Evolutionary conservation across 2,113 vertebrate genomes (phyloP).

Genomic region (Sylvia atricapilla): DNA sequence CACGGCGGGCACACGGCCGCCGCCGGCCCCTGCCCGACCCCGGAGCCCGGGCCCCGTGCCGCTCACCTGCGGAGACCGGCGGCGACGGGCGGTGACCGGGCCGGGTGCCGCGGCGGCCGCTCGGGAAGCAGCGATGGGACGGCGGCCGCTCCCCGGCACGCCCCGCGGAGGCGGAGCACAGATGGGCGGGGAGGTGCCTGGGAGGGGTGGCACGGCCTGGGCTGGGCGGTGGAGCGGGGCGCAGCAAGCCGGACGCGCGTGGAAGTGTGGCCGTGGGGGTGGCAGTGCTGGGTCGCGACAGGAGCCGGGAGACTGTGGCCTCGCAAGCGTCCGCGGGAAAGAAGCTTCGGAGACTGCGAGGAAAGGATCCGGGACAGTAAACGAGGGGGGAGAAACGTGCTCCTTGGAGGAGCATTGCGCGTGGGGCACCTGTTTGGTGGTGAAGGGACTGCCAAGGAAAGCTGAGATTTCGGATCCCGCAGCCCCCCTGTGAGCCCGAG

Average conservation of each 20-base stretch:
- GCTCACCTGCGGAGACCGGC: neutral
- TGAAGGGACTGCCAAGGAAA: neutral
- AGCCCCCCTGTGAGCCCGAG: neutral
- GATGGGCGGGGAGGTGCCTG: neutral
- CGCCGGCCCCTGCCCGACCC: neutral
- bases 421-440: neutral
- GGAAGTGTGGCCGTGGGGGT: too few species aligned
- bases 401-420: accelerated
- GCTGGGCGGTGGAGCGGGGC: neutral
- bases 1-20: neutral
- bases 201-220: neutral
- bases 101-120: neutral
- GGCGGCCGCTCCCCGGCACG: neutral
- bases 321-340: too few species aligned
- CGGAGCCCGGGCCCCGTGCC: neutral
- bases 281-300: neutral
- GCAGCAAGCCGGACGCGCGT: accelerated
- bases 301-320: too few species aligned
- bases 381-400: too few species aligned
- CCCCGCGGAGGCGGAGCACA: neutral
- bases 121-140: neutral
- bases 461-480: neutral
- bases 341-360: neutral
- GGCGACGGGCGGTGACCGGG: neutral
- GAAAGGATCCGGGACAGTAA: neutral